phyloP scores from a whole-genome alignment of 1,140 invertebrate genomes.

The Latrodectus geometricus region DNA sequence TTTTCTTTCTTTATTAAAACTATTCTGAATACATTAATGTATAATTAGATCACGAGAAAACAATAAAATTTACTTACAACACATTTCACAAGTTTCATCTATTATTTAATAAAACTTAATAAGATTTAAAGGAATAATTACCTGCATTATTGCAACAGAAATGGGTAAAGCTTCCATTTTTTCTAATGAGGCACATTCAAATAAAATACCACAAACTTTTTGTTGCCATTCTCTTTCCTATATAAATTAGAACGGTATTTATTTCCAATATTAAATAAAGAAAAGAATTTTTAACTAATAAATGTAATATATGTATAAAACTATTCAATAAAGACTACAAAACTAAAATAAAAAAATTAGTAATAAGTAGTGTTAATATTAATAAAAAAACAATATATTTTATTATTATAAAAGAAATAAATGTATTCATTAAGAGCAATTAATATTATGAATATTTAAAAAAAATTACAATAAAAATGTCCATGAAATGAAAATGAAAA shows the following conservation, averaged over 20 bases:
- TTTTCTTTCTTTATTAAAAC: background rate
- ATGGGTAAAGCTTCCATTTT: slow-evolving; percentile 81
- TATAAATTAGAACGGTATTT: background rate
- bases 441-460: no score
- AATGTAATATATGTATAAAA: no score
- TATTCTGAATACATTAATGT: background rate
- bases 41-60: background rate
- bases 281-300: no score
- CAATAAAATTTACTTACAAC: background rate
- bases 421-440: no score
- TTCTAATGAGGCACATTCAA: slow-evolving; percentile 88
- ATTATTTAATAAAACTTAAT: background rate
- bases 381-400: no score
- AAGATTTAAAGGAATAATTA: slow-evolving; percentile 5
- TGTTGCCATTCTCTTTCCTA: slow-evolving; percentile 72
- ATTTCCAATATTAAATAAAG: background rate
- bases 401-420: no score
- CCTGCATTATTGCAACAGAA: slow-evolving; percentile 53
- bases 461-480: no score
- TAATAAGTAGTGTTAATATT: no score
- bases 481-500: no score
- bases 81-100: no score
- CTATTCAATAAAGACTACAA: no score
- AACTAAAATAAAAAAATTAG: no score
- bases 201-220: slow-evolving; percentile 80